A percentile compares a stretch with the other conserved stretches of the same genome.
Conservation (phyloP, 2,113 vertebrate species). For the Sceloporus tristichus region DNA sequence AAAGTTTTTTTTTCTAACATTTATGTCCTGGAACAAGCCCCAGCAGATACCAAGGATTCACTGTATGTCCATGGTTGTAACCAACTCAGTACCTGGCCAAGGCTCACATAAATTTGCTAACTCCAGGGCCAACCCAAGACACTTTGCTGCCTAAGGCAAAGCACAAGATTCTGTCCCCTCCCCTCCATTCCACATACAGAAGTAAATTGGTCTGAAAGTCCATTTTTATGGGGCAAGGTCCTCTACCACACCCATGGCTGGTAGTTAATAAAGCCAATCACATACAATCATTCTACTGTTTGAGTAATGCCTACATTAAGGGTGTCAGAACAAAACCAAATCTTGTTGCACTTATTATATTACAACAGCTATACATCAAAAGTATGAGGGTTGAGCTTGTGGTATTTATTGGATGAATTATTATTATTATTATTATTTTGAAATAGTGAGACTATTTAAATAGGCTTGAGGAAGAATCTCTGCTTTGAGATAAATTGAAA, state of each 20-base stretch:
- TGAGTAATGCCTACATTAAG: neutral
- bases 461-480: neutral
- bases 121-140: neutral
- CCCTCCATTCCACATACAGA: neutral
- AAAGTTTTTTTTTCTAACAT: too few species aligned
- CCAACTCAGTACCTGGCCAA: neutral
- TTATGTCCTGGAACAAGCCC: too few species aligned
- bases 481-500: neutral
- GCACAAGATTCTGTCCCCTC: neutral
- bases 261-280: neutral
- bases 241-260: neutral
- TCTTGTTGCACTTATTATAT: neutral
- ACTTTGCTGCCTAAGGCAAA: neutral
- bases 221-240: neutral
- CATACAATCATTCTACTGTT: neutral
- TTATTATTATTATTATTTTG: neutral
- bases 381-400: too few species aligned
- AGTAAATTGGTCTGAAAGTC: neutral
- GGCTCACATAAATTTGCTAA: neutral
- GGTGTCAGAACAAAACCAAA: neutral
- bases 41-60: too few species aligned
- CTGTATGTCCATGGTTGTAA: neutral
- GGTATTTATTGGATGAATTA: too few species aligned
- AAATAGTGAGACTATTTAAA: neutral
- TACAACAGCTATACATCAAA: too few species aligned